phyloP scores from a whole-genome alignment of 2,797 vertebrate genomes.

The Thamnophis elegans region DNA sequence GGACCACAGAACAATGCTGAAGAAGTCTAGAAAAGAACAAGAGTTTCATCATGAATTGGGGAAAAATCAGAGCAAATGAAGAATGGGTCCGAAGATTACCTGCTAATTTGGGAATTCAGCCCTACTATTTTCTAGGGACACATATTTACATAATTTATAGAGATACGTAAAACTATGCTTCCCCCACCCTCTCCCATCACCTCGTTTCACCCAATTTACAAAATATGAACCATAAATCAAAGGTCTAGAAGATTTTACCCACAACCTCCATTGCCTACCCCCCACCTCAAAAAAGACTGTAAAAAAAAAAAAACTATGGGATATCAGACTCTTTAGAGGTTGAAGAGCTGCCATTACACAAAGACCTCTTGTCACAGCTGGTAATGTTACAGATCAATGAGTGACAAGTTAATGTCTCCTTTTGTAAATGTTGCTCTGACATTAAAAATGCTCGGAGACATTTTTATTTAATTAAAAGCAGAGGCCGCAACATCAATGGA shows the following conservation, averaged over 20 bases:
- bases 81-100: too few relatives aligned
- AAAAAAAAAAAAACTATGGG: slow-evolving; percentile 39
- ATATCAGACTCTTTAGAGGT: slow-evolving; percentile 38
- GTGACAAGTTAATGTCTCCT: slow-evolving; percentile 61
- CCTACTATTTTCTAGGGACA: not conserved
- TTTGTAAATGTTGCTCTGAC: slow-evolving; percentile 66
- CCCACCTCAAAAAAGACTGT: slow-evolving; percentile 23
- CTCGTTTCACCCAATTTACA: not conserved
- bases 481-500: slow-evolving; percentile 58
- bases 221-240: slow-evolving; percentile 9
- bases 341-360: slow-evolving; percentile 51
- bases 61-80: too few relatives aligned
- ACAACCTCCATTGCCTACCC: not conserved
- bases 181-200: not conserved
- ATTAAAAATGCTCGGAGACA: slow-evolving; percentile 62
- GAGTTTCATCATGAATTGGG: too few relatives aligned
- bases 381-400: slow-evolving; percentile 61
- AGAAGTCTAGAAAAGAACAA: too few relatives aligned
- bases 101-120: not conserved
- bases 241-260: not conserved
- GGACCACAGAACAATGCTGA: too few relatives aligned
- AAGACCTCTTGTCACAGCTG: slow-evolving; percentile 62
- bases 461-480: slow-evolving; percentile 70
- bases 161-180: not conserved
- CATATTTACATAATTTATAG: not conserved